Evolutionary conservation across 2,888 invertebrate species (phyloP), one percentile per base, ranked within the genome.

Genomic region (Criorhina ranunculi): DNA sequence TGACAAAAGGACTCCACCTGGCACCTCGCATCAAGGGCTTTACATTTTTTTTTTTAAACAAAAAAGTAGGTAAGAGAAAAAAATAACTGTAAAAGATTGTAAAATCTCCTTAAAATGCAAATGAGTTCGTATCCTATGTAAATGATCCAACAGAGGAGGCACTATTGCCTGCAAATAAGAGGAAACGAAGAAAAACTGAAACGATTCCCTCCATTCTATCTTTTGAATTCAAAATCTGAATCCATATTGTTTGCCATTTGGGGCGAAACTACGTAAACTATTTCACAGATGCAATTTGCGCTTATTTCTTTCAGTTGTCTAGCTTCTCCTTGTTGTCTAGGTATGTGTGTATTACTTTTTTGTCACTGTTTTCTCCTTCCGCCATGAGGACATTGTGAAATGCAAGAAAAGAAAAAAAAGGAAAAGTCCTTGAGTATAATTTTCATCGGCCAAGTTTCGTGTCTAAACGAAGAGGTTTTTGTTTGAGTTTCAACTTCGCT

Each of bases 181-280:
- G 9, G 3, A 19, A 35, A 5, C 2, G 4, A 19, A 29, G 24
- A 17, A 33, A 33, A 35, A 57, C 29, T 17, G 11, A 57, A 75
- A 66, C 17, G 44, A 29, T 66, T 42, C 31, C 29, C 15, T 33
- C 11, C 29, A 37, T 31, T 19, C 37, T 49, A 44, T 69, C 64
- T 24, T 24, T 46, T 17, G 64, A 62, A 46, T 66, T 77, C 70
- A 3, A 82, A 78, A 72, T 73, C 72, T 40, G 44, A 67, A 60
- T 78, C 82, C 82, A 60, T 72, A 77, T 72, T 82, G 78, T 53
- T 72, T 37, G 66, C 72, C 72, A 78, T 78, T 82, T 78, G 70
- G 49, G 66, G 33, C 66, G 59, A 66, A 78, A 82, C 76, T 57
- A 19, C 66, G 76, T 59, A 67, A 77, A 77, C 76, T 67, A 67